Evolutionary conservation across 2,113 vertebrate genomes (phyloP), one percentile per base, ranked within the genome.

Genomic region (Eleginops maclovinus): DNA sequence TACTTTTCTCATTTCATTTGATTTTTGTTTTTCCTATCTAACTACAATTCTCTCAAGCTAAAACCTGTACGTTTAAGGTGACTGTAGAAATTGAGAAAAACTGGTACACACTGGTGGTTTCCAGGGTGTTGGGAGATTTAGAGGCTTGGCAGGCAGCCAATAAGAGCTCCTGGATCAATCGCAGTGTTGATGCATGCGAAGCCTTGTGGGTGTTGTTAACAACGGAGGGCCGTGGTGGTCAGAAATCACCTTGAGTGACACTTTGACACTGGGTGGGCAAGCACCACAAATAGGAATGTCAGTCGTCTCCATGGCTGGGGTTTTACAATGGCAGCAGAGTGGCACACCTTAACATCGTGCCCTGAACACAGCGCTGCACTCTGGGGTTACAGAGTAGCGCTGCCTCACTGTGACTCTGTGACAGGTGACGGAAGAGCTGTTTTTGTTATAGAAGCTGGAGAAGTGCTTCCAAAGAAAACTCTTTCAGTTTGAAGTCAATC

Each of bases 231-330:
- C 84, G 85, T 86, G 92, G 91, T 91, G 93, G 93, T 94, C 92
- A 93, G 94, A 95, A 96, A 96, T 95, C 94, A 95, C 87, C 87
- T 81, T 90, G 94, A 93, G 92, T 94, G 94, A 95, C 96, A 96
- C 91, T 70, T 87, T 94, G 94, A 94, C 91, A 93, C 93, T 80
- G 90, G 91, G 92, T 94, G 93, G 88, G 90, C 93, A 89, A 89
- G 92, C 81, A 31, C 89, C 74, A 67, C 92, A 93, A 94, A 94
- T 92, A 87, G 90, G 94, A 94, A 93, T 90, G 91, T 93, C 93
- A 95, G 90, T 87, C 59, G 47, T 90, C 85, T 92, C 80, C 55
- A 22, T 68, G 83, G 88, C 71, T 24, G 63, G 43, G 72, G 54
- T 77, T 89, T 90, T 78, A 82, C 84, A 80, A 59, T 64, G 84